These are phyloP conservation scores for Siniperca obscura DNA, from an alignment of 2,797 vertebrate genomes.

Conservation along the genomic window DNA sequence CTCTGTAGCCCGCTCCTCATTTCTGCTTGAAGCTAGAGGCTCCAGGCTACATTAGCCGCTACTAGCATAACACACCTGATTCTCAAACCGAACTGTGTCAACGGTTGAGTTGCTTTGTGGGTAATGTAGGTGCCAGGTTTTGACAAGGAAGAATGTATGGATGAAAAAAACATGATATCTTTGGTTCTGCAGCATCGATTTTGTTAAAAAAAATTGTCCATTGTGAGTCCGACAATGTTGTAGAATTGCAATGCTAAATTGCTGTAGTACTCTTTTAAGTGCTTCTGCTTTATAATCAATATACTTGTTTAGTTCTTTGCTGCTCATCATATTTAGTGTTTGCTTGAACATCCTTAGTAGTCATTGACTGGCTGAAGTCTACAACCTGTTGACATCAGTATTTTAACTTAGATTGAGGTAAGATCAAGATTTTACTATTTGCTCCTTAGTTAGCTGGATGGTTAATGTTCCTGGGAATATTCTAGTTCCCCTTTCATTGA, in stretches of 20 bases:
- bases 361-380: background rate
- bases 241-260: background rate
- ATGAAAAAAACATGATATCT: background rate
- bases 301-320: background rate
- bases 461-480: slow-evolving; percentile 23
- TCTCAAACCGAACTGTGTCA: too few relatives aligned
- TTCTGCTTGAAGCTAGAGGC: too few relatives aligned
- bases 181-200: too few relatives aligned
- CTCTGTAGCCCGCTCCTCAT: too few relatives aligned
- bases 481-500: slow-evolving; percentile 45
- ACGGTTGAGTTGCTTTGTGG: too few relatives aligned
- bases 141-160: background rate
- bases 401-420: background rate
- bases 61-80: too few relatives aligned
- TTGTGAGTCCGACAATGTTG: background rate
- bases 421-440: background rate
- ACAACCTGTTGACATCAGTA: too few relatives aligned
- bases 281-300: background rate
- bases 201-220: too few relatives aligned
- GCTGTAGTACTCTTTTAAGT: background rate
- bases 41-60: too few relatives aligned
- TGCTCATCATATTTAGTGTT: background rate
- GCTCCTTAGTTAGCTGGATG: background rate
- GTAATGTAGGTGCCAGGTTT: background rate
- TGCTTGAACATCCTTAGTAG: background rate